phyloP scores from a whole-genome alignment of 37 sponge, comb jelly and placozoan genomes.

The Halichondria panicea region DNA sequence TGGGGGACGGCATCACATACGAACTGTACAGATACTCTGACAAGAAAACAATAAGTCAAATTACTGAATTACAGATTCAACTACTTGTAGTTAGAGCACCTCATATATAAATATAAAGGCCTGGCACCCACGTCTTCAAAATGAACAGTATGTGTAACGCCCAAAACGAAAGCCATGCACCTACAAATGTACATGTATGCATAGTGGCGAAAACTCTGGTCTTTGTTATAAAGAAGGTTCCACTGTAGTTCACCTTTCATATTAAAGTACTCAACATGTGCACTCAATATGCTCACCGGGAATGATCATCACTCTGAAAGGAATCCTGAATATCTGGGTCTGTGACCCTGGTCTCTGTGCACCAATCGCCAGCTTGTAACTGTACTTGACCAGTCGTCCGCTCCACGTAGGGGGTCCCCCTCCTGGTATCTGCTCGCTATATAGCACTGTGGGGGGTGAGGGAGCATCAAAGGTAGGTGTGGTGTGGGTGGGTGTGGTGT shows the following conservation, averaged over 20 bases:
- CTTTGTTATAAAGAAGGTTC: too few relatives aligned
- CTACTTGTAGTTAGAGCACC: too few relatives aligned
- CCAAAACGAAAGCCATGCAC: too few relatives aligned
- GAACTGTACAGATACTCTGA: constrained; percentile 17
- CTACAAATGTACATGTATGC: too few relatives aligned
- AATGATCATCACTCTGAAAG: constrained; percentile 77
- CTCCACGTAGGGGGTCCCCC: constrained; percentile 84
- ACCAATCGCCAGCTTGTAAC: constrained; percentile 88
- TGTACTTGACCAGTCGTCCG: constrained; percentile 81
- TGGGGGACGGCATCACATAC: constrained; percentile 19
- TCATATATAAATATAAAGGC: too few relatives aligned
- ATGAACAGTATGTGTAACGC: too few relatives aligned
- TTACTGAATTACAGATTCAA: too few relatives aligned
- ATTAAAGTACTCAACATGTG: not conserved
- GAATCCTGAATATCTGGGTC: constrained; percentile 64
- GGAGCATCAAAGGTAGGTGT: not conserved
- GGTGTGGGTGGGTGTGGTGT: not conserved
- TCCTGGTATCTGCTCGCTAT: constrained; percentile 71
- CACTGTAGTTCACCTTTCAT: too few relatives aligned
- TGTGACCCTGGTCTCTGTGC: constrained; percentile 67
- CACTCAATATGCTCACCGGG: constrained; percentile 44
- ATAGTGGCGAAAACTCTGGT: too few relatives aligned
- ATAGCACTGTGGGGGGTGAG: constrained; percentile 44
- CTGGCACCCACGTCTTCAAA: too few relatives aligned
- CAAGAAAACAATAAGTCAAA: not conserved